A percentile compares a stretch with the other conserved stretches of the same genome.
Conservation (phyloP, 2,113 vertebrate genomes). For the Pica pica region DNA sequence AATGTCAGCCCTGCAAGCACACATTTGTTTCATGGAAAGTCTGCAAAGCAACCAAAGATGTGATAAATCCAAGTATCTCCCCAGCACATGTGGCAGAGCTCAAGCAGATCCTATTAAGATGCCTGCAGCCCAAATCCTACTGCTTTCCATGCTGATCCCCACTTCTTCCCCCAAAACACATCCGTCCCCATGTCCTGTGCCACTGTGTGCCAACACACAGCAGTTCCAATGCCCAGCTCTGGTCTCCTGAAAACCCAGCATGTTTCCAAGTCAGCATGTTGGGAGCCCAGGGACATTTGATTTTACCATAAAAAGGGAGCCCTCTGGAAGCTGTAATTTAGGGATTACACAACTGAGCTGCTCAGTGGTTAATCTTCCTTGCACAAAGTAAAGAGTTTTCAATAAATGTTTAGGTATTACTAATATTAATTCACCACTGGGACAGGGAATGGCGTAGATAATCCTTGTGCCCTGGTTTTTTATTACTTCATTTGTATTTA, state of each 20-base stretch:
- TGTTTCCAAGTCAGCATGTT: not conserved
- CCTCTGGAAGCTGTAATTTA: not conserved
- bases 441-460: not conserved
- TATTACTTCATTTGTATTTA: not conserved
- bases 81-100: not conserved
- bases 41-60: not conserved
- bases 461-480: not conserved
- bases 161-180: not conserved
- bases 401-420: not conserved
- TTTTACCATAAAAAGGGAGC: not conserved
- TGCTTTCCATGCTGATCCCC: not conserved
- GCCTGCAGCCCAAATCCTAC: not conserved
- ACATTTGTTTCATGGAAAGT: not conserved
- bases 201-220: not conserved
- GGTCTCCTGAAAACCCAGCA: not conserved
- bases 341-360: not conserved
- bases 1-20: not conserved
- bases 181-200: accelerated
- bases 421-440: not conserved
- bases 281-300: not conserved
- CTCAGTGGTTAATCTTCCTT: not conserved
- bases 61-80: not conserved
- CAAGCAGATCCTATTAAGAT: accelerated
- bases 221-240: not conserved
- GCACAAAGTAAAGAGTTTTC: not conserved